Evolutionary conservation across 1,140 invertebrate genomes (phyloP).

Genomic region (Oscheius sp.): DNA sequence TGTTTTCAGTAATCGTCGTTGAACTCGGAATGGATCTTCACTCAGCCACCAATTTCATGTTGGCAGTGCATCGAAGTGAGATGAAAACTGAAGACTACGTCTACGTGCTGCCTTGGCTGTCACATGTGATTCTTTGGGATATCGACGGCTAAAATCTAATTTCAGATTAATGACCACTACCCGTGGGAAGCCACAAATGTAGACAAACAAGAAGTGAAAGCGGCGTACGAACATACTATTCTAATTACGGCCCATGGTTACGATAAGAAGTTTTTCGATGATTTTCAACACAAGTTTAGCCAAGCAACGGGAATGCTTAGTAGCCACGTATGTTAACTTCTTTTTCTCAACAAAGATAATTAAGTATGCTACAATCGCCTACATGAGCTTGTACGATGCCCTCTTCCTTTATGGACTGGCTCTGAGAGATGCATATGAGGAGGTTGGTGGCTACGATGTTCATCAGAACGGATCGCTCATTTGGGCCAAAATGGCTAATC

Average conservation of each 20-base stretch:
- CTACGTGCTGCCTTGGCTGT: constrained; percentile 58
- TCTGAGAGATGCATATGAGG: constrained; percentile 57
- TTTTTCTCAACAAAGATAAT: constrained; percentile 26
- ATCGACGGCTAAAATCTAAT: not conserved
- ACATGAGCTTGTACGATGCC: constrained; percentile 59
- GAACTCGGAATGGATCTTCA: constrained; percentile 61
- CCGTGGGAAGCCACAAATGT: constrained; percentile 59
- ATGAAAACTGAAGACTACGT: constrained; percentile 59
- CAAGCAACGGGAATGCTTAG: constrained; percentile 55
- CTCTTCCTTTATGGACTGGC: constrained; percentile 59
- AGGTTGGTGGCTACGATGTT: constrained; percentile 46
- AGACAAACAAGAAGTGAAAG: constrained; percentile 56
- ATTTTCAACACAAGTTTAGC: constrained; percentile 53
- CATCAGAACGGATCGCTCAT: constrained; percentile 52
- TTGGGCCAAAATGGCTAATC: constrained; percentile 59
- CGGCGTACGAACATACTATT: constrained; percentile 56
- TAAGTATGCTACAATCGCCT: constrained; percentile 58
- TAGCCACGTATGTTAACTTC: constrained; percentile 46
- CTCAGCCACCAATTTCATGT: constrained; percentile 49
- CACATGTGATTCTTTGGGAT: constrained; percentile 50
- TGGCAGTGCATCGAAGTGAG: constrained; percentile 46
- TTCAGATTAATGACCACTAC: constrained; percentile 58
- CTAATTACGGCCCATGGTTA: constrained; percentile 59
- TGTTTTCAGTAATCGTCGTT: constrained; percentile 49
- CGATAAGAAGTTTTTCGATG: constrained; percentile 60